A percentile compares a stretch with the other conserved stretches of the same genome.
phyloP scores from a whole-genome alignment of 2,888 invertebrate genomes.

The Latrodectus elegans region DNA sequence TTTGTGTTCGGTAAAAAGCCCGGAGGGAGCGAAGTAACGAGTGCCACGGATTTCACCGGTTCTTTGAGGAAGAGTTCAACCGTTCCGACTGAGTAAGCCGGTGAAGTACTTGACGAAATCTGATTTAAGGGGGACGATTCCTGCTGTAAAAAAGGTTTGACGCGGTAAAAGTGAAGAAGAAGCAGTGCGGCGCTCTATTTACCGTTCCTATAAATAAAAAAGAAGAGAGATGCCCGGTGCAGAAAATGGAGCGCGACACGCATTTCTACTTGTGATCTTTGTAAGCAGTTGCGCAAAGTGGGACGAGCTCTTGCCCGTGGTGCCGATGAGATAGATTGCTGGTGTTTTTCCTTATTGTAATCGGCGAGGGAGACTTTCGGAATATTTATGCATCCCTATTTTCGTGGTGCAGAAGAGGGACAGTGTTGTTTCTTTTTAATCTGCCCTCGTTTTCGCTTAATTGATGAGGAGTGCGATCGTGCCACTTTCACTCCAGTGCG shows the following conservation, averaged over 20 bases:
- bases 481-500: too few relatives aligned
- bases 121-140: background rate
- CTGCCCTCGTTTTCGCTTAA: too few relatives aligned
- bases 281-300: background rate
- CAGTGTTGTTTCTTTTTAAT: too few relatives aligned
- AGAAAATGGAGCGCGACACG: slow-evolving; percentile 44
- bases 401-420: too few relatives aligned
- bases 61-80: slow-evolving; percentile 34
- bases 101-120: background rate
- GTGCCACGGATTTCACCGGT: background rate
- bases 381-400: too few relatives aligned
- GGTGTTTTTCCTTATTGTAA: background rate
- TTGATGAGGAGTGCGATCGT: too few relatives aligned
- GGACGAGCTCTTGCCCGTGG: background rate
- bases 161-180: slow-evolving; percentile 49
- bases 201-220: slow-evolving; percentile 35
- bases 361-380: background rate
- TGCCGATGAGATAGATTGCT: background rate
- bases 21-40: background rate
- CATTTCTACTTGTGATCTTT: background rate
- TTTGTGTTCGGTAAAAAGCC: background rate
- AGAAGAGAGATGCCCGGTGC: background rate
- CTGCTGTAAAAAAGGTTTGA: background rate
- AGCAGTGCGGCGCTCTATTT: slow-evolving; percentile 27
- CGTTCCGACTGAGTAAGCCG: slow-evolving; percentile 34